Conservation (phyloP, 2,113 vertebrate genomes). For the Cheirogaleus medius region DNA sequence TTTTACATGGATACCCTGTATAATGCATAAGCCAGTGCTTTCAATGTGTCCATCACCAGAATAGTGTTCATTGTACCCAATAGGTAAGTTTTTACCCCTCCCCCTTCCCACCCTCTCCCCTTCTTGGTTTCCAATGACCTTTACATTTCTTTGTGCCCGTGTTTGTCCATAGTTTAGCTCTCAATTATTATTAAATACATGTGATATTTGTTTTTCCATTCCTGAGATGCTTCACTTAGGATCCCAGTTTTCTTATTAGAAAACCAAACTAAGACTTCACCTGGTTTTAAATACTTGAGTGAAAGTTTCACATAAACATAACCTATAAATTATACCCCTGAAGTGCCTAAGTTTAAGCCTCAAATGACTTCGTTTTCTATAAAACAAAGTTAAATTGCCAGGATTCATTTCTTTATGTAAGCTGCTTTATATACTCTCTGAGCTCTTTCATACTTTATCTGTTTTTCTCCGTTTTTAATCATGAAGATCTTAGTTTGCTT, state of each 20-base stretch:
- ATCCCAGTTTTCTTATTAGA: not conserved
- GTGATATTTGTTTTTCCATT: too few species aligned
- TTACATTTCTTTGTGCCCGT: too few species aligned
- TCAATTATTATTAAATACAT: too few species aligned
- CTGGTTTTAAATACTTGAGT: slow-evolving; percentile 13
- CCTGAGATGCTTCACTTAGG: too few species aligned
- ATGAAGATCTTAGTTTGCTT: slow-evolving; percentile 30
- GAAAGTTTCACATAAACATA: slow-evolving; percentile 10
- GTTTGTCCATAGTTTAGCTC: too few species aligned
- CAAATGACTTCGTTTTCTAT: slow-evolving; percentile 16
- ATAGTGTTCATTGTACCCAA: too few species aligned
- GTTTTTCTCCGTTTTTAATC: slow-evolving; percentile 22
- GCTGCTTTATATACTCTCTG: not conserved
- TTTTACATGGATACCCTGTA: too few species aligned
- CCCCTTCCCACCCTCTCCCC: too few species aligned
- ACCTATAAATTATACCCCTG: not conserved
- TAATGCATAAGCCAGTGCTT: too few species aligned
- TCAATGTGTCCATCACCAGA: too few species aligned
- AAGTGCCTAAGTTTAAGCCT: not conserved
- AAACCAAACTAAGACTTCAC: not conserved
- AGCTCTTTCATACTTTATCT: not conserved
- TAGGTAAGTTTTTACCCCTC: too few species aligned
- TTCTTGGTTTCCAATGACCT: too few species aligned
- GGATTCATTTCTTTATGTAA: not conserved
- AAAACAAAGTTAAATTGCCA: slow-evolving; percentile 4